These are phyloP conservation scores for Numida meleagris DNA, from an alignment of 2,113 vertebrate genomes.

Conservation along the genomic window DNA sequence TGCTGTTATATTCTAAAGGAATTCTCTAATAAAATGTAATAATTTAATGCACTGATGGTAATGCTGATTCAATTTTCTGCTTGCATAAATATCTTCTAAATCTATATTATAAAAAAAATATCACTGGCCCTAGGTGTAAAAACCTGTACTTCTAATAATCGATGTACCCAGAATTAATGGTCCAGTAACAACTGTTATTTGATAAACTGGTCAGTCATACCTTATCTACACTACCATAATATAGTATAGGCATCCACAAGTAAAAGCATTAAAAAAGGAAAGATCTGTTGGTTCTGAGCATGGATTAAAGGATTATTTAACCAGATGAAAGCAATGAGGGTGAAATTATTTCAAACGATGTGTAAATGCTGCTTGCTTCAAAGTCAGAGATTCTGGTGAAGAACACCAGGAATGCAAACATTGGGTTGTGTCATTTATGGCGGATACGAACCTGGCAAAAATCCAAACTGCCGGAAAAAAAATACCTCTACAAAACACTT, in stretches of 20 bases:
- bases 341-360: conserved; percentile 62
- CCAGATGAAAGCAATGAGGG: conserved; percentile 51
- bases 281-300: conserved; percentile 14
- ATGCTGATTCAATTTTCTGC: conserved; percentile 76
- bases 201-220: conserved; percentile 43
- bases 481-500: not conserved
- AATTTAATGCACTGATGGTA: conserved; percentile 66
- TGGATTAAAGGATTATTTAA: conserved; percentile 73
- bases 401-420: not conserved
- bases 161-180: conserved; percentile 74
- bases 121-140: conserved; percentile 41
- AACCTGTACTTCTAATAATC: conserved; percentile 53
- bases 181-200: conserved; percentile 51
- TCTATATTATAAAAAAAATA: conserved; percentile 46
- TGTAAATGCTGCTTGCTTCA: conserved; percentile 18
- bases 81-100: conserved; percentile 71
- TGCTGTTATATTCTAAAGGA: not conserved
- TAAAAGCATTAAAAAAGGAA: conserved; percentile 11
- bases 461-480: conserved; percentile 18
- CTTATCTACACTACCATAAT: not conserved
- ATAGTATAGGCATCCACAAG: not conserved
- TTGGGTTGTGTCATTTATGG: not conserved
- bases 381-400: conserved; percentile 4
- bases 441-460: conserved; percentile 49
- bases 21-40: conserved; percentile 52